Conservation (phyloP, 2,113 vertebrate genomes). For the Perognathus longimembris region DNA sequence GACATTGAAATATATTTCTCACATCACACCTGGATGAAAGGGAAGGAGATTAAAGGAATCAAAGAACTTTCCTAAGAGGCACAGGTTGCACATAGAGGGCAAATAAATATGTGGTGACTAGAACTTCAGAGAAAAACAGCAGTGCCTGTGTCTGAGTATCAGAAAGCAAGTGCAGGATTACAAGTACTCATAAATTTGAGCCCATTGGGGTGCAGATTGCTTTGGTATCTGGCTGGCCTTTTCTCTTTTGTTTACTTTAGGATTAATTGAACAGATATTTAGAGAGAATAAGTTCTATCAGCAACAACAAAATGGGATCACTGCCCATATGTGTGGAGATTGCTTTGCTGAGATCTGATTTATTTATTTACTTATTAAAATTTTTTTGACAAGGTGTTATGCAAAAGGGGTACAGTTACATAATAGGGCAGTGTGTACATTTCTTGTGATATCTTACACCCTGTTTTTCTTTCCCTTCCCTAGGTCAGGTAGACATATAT, state of each 20-base stretch:
- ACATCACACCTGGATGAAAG: background rate
- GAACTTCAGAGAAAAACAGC: no score
- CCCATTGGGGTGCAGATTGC: background rate
- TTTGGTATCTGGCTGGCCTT: background rate
- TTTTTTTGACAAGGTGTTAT: no score
- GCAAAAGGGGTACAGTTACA: no score
- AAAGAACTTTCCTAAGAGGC: background rate
- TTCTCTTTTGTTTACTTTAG: background rate
- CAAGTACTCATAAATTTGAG: fast-evolving
- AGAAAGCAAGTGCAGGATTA: background rate
- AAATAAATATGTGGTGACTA: background rate
- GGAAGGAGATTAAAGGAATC: background rate
- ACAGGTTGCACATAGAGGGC: background rate
- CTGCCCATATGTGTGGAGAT: background rate
- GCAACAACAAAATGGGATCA: background rate
- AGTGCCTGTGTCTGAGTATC: background rate
- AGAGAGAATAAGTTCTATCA: background rate
- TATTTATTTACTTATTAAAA: no score
- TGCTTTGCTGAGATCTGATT: background rate
- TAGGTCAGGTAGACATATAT: no score
- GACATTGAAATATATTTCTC: background rate
- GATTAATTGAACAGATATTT: background rate
- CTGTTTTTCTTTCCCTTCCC: no score
- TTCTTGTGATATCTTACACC: no score
- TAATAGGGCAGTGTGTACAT: no score